These are phyloP conservation scores for Dysidea cf. avara DNA, from an alignment of 37 sponge, comb jelly and placozoan genomes.

Conservation along the genomic window DNA sequence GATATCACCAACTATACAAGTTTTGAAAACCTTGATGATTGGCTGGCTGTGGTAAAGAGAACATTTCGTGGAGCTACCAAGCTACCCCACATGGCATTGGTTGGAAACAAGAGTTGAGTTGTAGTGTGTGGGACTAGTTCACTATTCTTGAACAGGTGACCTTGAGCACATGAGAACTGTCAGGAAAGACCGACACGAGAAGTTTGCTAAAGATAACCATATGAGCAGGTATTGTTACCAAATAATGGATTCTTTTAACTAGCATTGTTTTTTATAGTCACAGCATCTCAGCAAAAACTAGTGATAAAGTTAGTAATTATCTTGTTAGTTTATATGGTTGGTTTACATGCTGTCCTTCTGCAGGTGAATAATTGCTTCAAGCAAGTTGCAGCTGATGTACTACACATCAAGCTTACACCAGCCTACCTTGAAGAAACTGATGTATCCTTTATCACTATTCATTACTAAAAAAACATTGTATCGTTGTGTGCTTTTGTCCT, in stretches of 20 bases:
- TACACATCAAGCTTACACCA: slow-evolving; percentile 59
- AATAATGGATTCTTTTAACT: too few relatives aligned
- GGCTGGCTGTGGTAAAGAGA: slow-evolving; percentile 69
- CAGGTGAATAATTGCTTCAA: slow-evolving; percentile 77
- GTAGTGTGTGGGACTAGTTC: background rate
- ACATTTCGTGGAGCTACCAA: slow-evolving; percentile 25
- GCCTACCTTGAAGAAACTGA: slow-evolving; percentile 59
- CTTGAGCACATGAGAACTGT: slow-evolving; percentile 87
- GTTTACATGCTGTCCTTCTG: too few relatives aligned
- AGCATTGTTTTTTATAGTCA: too few relatives aligned
- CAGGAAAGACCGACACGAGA: slow-evolving; percentile 81
- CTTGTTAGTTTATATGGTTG: too few relatives aligned
- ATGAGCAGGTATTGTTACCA: slow-evolving; percentile 74
- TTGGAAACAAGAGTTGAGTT: slow-evolving; percentile 86
- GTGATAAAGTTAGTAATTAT: too few relatives aligned
- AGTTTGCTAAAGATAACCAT: slow-evolving; percentile 69
- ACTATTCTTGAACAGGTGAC: slow-evolving; percentile 56
- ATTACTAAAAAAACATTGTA: background rate
- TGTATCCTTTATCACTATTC: slow-evolving; percentile 41
- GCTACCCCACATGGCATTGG: slow-evolving; percentile 76
- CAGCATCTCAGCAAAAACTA: too few relatives aligned
- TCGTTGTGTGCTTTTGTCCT: slow-evolving; percentile 12
- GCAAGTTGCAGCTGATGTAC: slow-evolving; percentile 71
- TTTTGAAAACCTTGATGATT: slow-evolving; percentile 95
- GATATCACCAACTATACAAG: slow-evolving; percentile 94